Conservation (phyloP, 2,113 vertebrate species). For the Semnornis frantzii region DNA sequence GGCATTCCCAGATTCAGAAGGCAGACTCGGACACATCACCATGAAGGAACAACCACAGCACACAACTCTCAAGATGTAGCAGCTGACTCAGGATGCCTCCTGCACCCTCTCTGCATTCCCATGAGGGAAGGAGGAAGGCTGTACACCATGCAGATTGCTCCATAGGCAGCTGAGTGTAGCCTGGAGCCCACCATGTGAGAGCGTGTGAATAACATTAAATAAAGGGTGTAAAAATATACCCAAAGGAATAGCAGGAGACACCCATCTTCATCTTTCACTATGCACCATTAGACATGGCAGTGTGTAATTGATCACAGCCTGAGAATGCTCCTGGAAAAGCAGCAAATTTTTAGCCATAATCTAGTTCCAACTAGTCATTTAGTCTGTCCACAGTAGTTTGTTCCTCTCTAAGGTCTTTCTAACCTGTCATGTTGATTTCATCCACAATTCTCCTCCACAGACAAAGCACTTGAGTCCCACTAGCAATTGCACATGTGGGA, state of each 20-base stretch:
- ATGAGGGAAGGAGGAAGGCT: background rate
- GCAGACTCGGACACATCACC: background rate
- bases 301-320: background rate
- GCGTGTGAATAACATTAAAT: background rate
- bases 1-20: background rate
- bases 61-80: fast-evolving
- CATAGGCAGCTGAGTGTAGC: fast-evolving
- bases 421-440: background rate
- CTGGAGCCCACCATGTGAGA: background rate
- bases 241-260: background rate
- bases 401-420: background rate
- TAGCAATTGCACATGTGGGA: background rate
- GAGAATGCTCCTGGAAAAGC: background rate
- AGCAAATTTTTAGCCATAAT: background rate
- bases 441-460: background rate
- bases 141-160: background rate
- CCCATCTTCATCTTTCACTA: background rate
- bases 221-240: background rate
- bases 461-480: background rate
- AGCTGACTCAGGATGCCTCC: background rate
- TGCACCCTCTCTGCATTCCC: background rate
- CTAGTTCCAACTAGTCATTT: background rate
- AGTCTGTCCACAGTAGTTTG: background rate
- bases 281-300: background rate
- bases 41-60: background rate